These are phyloP conservation scores for Nematopogon swammerdamellus DNA, from an alignment of 2,888 invertebrate genomes.

Conservation along the genomic window DNA sequence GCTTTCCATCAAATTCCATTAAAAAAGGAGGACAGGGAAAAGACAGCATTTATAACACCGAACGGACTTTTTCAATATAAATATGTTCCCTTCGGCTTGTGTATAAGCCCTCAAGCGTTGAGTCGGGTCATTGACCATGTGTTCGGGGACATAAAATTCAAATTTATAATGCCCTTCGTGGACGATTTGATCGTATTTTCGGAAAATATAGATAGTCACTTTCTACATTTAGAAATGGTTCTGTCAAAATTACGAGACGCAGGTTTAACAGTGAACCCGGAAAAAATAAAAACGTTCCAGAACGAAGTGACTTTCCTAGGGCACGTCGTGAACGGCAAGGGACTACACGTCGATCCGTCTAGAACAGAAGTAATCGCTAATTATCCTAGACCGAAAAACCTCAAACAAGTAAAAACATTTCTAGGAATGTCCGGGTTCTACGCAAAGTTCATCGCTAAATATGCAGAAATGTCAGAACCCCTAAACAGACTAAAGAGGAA, in stretches of 20 bases:
- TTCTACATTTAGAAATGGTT: background rate
- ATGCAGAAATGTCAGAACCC: slow-evolving; percentile 4
- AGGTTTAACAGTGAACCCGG: background rate
- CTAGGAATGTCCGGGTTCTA: slow-evolving; percentile 7
- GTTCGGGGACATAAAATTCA: slow-evolving; percentile 1
- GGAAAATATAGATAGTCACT: background rate
- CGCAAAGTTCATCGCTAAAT: slow-evolving; percentile 5
- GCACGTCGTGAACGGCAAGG: background rate
- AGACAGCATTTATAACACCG: background rate
- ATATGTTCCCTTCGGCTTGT: background rate
- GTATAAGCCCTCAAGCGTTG: background rate
- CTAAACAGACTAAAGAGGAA: slow-evolving; percentile 1
- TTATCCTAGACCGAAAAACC: slow-evolving; percentile 4
- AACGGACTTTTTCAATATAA: background rate
- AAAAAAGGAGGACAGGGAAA: background rate
- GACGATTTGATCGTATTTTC: slow-evolving; percentile 3
- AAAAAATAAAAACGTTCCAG: background rate
- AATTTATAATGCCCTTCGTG: slow-evolving; percentile 5
- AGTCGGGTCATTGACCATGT: background rate
- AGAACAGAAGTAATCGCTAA: slow-evolving; percentile 4
- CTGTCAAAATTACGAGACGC: background rate
- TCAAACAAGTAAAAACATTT: slow-evolving; percentile 7
- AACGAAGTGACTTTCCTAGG: slow-evolving; percentile 1
- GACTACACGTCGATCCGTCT: slow-evolving; percentile 1
- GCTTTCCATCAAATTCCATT: background rate